phyloP scores from a whole-genome alignment of 2,888 invertebrate genomes.

The Stegana nigrithorax region DNA sequence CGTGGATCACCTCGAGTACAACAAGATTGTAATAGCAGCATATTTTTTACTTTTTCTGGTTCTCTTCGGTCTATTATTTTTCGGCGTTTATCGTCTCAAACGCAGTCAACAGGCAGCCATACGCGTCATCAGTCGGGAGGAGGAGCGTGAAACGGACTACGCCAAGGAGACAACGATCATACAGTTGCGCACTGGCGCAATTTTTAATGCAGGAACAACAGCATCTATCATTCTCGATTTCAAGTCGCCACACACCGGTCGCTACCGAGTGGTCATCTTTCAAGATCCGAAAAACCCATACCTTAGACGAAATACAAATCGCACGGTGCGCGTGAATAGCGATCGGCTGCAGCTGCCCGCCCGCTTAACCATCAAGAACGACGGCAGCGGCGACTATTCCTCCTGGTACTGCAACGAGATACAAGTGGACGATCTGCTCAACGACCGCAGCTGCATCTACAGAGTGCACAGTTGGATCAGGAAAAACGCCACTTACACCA shows the following conservation, averaged over 20 bases:
- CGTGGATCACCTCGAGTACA: too few species aligned
- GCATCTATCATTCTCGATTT: slow-evolving; percentile 30
- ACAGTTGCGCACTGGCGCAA: slow-evolving; percentile 29
- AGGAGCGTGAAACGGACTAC: slow-evolving; percentile 4
- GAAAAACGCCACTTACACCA: not conserved
- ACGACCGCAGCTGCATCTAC: slow-evolving; percentile 29
- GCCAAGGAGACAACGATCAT: slow-evolving; percentile 27
- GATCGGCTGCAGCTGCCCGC: slow-evolving; percentile 31
- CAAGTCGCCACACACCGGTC: slow-evolving; percentile 25
- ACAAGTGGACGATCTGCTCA: slow-evolving; percentile 28
- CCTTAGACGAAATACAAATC: slow-evolving; percentile 20
- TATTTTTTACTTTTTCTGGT: not conserved
- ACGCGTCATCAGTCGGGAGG: slow-evolving; percentile 23
- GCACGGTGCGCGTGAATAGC: slow-evolving; percentile 28
- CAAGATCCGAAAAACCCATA: slow-evolving; percentile 32
- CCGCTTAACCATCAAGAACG: slow-evolving; percentile 26
- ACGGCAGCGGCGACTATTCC: slow-evolving; percentile 30
- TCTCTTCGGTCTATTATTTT: not conserved
- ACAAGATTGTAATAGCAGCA: too few species aligned
- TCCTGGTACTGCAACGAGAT: slow-evolving; percentile 32
- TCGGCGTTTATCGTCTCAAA: not conserved
- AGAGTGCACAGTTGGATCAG: slow-evolving; percentile 25
- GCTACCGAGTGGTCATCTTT: slow-evolving; percentile 27
- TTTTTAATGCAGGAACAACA: slow-evolving; percentile 16
- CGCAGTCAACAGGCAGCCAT: slow-evolving; percentile 15